A percentile compares a stretch with the other conserved stretches of the same genome.
Evolutionary conservation across 2,113 vertebrate genomes (phyloP).

Genomic region (Scopus umbretta): DNA sequence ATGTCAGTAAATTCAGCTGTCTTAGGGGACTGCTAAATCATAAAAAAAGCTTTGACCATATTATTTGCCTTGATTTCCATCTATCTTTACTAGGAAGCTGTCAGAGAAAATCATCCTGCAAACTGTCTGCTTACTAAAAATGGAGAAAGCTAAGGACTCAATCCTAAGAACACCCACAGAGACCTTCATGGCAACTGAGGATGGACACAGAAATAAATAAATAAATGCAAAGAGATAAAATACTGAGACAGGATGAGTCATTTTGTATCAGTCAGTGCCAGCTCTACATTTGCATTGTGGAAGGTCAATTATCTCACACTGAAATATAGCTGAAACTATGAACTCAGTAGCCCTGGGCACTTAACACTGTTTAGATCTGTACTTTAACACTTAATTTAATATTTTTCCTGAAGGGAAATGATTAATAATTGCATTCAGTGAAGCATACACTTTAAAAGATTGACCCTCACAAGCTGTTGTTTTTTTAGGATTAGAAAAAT

Average conservation of each 20-base stretch:
- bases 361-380: conserved; percentile 73
- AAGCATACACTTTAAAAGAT: conserved; percentile 71
- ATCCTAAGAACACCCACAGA: background rate
- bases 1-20: conserved; percentile 1
- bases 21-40: background rate
- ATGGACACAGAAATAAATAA: conserved; percentile 27
- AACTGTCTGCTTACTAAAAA: background rate
- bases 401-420: conserved; percentile 74
- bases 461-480: conserved; percentile 69
- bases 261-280: conserved; percentile 51
- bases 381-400: conserved; percentile 79
- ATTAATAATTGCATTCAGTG: conserved; percentile 76
- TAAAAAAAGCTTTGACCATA: background rate
- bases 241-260: conserved; percentile 33
- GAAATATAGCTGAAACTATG: conserved; percentile 65
- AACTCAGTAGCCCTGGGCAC: conserved; percentile 61
- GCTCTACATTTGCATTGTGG: conserved; percentile 55
- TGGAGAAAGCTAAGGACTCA: background rate
- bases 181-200: background rate
- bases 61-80: background rate
- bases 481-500: conserved; percentile 68
- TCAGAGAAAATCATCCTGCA: conserved; percentile 15
- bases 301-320: conserved; percentile 71
- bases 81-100: background rate
- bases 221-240: conserved; percentile 46